A percentile compares a stretch with the other conserved stretches of the same genome.
Evolutionary conservation across 2,113 vertebrate genomes (phyloP).

Genomic region (Callaeas wilsoni): DNA sequence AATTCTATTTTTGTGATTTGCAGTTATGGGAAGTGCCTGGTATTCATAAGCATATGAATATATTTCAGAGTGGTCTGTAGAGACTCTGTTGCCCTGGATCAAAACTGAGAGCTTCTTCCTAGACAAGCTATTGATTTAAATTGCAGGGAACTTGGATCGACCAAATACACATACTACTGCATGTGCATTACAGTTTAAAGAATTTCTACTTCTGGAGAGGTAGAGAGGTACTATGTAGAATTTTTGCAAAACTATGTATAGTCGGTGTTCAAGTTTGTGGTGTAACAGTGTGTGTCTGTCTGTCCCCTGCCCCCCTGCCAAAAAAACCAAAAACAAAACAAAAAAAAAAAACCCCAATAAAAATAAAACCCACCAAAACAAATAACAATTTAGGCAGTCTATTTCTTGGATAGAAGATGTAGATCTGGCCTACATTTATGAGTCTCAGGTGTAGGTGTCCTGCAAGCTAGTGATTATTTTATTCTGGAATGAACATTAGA

Average conservation of each 20-base stretch:
- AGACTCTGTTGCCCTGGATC: background rate
- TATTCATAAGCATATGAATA: background rate
- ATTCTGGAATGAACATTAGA: background rate
- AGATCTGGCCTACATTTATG: background rate
- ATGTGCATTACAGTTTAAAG: background rate
- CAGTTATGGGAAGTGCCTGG: background rate
- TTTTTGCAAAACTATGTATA: background rate
- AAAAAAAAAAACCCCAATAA: too few relatives aligned
- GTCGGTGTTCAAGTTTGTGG: background rate
- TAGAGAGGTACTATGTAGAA: background rate
- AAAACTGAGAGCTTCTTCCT: background rate
- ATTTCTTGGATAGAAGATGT: background rate
- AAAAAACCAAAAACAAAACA: background rate
- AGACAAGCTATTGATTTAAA: background rate
- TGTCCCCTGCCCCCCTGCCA: accelerated
- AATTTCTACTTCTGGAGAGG: background rate
- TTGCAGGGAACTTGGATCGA: background rate
- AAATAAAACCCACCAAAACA: background rate
- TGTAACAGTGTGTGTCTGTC: background rate
- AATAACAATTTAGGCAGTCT: background rate
- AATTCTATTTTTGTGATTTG: background rate
- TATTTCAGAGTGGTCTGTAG: background rate
- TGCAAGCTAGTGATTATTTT: background rate
- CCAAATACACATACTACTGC: background rate
- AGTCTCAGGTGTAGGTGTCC: background rate